phyloP scores from a whole-genome alignment of 2,113 vertebrate genomes.

The Pogona vitticeps region DNA sequence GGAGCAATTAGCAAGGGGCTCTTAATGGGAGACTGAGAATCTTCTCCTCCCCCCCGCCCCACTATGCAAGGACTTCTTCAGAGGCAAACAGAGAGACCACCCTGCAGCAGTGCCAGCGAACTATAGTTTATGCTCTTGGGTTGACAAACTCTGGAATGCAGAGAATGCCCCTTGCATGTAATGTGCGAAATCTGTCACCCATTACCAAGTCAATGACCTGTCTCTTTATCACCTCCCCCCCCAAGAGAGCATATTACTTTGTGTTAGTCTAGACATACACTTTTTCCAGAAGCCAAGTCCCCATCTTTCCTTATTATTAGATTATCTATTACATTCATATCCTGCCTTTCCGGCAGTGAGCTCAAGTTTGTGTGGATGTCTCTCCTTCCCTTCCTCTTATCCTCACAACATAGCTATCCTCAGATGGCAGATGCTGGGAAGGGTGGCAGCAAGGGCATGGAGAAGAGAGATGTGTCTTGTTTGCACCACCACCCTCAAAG shows the following conservation, averaged over 20 bases:
- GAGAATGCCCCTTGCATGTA: slow-evolving; percentile 18
- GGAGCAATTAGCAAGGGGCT: slow-evolving; percentile 13
- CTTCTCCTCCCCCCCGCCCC: neutral
- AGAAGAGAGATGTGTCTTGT: no score
- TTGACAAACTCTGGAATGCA: slow-evolving; percentile 14
- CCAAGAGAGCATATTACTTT: neutral
- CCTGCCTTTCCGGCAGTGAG: neutral
- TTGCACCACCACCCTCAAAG: no score
- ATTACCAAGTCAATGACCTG: slow-evolving; percentile 20
- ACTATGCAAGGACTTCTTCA: neutral
- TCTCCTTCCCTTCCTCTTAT: neutral
- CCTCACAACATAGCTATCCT: no score
- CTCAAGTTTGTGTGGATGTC: no score
- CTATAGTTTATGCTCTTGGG: neutral
- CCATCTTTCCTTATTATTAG: neutral
- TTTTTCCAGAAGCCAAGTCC: neutral
- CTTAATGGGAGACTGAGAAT: neutral
- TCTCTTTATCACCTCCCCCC: neutral
- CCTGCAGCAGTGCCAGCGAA: neutral
- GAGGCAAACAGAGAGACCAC: neutral
- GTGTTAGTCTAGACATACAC: neutral
- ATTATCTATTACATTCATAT: no score
- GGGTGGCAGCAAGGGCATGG: no score
- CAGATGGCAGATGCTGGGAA: no score
- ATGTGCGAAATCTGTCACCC: neutral